Evolutionary conservation across 2,888 invertebrate species (phyloP).

Genomic region (Andrena chrysosceles): DNA sequence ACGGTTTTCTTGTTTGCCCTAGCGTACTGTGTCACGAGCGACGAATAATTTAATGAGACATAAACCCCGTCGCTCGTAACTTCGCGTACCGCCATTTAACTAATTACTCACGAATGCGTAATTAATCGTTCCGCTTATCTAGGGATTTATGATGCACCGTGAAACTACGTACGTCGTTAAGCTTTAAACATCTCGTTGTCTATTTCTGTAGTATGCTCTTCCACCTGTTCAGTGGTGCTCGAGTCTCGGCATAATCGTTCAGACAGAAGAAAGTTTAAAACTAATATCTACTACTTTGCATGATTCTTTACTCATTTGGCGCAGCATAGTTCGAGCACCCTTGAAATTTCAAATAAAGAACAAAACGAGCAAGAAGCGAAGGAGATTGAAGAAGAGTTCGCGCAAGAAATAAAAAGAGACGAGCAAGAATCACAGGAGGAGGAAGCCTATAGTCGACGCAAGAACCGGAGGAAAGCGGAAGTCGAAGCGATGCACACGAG

Average conservation of each 20-base stretch:
- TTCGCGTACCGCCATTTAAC: neutral
- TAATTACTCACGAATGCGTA: conserved; percentile 31
- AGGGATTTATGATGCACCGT: neutral
- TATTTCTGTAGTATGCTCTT: no score
- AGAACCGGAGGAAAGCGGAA: neutral
- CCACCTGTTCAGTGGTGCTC: no score
- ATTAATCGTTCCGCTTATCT: conserved; percentile 26
- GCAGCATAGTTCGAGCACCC: no score
- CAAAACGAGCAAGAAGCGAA: neutral
- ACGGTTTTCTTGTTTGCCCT: neutral
- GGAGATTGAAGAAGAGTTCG: neutral
- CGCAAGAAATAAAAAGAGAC: neutral
- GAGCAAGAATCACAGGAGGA: neutral
- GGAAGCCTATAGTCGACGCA: neutral
- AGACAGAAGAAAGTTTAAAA: no score
- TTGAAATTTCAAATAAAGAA: neutral
- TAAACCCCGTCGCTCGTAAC: conserved; percentile 4
- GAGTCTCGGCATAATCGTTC: no score
- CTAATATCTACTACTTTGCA: no score
- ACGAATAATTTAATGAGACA: conserved; percentile 18
- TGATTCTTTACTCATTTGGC: no score
- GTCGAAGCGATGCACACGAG: neutral
- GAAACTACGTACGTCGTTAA: conserved; percentile 24
- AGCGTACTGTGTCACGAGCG: no score
- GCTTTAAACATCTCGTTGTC: neutral